phyloP scores from a whole-genome alignment of 1,140 invertebrate genomes.

The Brachionus calyciflorus region DNA sequence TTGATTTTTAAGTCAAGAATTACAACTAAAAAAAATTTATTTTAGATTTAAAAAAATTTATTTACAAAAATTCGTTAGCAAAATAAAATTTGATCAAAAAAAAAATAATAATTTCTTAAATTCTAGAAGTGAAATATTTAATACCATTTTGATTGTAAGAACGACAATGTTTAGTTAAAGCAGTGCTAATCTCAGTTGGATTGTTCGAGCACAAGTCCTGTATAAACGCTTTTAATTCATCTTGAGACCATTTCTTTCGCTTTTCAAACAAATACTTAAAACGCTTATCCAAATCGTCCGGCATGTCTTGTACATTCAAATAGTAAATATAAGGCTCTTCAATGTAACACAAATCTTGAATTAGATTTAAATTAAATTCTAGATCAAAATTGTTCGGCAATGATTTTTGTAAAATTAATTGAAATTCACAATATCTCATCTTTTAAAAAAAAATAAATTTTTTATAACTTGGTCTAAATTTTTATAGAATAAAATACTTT shows the following conservation, averaged over 20 bases:
- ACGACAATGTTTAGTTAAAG: slow-evolving; percentile 29
- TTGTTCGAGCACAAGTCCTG: slow-evolving; percentile 44
- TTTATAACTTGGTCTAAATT: neutral
- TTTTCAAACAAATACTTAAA: slow-evolving; percentile 40
- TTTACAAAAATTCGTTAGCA: neutral
- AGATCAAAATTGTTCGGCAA: neutral
- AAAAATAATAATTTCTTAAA: neutral
- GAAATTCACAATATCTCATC: slow-evolving; percentile 32
- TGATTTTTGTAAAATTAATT: slow-evolving; percentile 19
- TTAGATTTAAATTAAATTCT: neutral
- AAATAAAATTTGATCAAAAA: neutral
- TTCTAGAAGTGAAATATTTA: slow-evolving; percentile 35
- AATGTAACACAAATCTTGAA: slow-evolving; percentile 30
- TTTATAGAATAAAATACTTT: neutral
- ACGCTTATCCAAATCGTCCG: slow-evolving; percentile 28
- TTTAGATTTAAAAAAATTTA: neutral
- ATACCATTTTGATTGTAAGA: slow-evolving; percentile 18
- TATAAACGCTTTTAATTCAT: slow-evolving; percentile 6
- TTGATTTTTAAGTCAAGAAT: slow-evolving; percentile 19
- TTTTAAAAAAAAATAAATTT: neutral
- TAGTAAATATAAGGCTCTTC: slow-evolving; percentile 36
- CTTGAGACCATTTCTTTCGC: slow-evolving; percentile 23
- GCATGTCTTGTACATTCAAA: slow-evolving; percentile 33
- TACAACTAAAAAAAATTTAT: neutral
- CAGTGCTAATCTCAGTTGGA: slow-evolving; percentile 1